Percentiles rank a stretch among this genome's conserved stretches.
Conservation (phyloP, 2,888 invertebrate genomes). For the Ectemnius lituratus region DNA sequence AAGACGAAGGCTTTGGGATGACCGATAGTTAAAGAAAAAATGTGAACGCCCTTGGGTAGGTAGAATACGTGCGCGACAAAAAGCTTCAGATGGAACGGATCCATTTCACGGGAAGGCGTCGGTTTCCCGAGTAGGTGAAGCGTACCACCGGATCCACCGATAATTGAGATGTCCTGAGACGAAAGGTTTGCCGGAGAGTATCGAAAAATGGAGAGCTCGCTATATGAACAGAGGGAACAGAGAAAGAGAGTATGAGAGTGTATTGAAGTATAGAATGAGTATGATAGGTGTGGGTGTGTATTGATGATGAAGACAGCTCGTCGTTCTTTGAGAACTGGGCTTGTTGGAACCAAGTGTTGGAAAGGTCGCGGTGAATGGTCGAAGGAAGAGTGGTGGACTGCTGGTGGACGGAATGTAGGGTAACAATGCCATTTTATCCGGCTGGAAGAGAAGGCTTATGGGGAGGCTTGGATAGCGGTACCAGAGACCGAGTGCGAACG, state of each 20-base stretch:
- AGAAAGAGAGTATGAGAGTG: background rate
- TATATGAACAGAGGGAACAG: no score
- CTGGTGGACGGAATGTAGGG: constrained; percentile 69
- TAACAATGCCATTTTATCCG: constrained; percentile 72
- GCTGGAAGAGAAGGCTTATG: constrained; percentile 25
- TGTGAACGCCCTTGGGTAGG: background rate
- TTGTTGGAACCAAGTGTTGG: no score
- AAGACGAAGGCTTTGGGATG: constrained; percentile 2
- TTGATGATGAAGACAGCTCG: no score
- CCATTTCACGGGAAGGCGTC: background rate
- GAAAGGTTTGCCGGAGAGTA: constrained; percentile 20
- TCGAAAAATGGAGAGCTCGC: constrained; percentile 24
- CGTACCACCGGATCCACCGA: background rate
- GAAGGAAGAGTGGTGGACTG: constrained; percentile 21
- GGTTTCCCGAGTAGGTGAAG: background rate
- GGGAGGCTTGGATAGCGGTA: constrained; percentile 67
- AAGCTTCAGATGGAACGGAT: no score
- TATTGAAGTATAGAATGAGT: background rate
- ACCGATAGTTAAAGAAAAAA: background rate
- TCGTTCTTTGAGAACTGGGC: no score
- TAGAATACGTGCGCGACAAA: background rate
- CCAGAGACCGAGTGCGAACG: constrained; percentile 65
- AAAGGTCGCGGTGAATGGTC: constrained; percentile 4
- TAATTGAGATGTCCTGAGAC: constrained; percentile 34
- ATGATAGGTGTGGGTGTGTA: background rate